phyloP scores from a whole-genome alignment of 35 echinoderm and acorn worm species.

The Patiria miniata region DNA sequence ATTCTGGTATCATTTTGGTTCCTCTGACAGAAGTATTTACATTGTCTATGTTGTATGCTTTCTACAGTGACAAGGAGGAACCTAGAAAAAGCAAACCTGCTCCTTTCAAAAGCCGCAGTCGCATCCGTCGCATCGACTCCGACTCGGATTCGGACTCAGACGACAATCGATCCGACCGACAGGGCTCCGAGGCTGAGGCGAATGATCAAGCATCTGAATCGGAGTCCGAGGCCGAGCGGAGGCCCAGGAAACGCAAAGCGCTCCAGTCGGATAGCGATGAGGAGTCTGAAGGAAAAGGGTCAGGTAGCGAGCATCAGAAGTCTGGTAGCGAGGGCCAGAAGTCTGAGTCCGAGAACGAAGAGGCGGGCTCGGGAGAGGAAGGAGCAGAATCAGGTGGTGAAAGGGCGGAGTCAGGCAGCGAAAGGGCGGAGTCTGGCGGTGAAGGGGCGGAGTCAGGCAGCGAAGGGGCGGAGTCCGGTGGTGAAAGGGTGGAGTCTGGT shows the following conservation, averaged over 20 bases:
- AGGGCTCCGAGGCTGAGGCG: background rate
- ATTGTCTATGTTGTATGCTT: background rate
- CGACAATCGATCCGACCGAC: constrained; percentile 14
- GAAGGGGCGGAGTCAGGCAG: background rate
- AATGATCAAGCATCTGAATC: background rate
- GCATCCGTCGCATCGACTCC: constrained; percentile 47
- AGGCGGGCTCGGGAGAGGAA: background rate
- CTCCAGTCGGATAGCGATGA: background rate
- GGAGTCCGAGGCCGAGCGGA: constrained; percentile 10
- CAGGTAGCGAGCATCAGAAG: background rate
- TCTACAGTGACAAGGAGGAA: constrained; percentile 47
- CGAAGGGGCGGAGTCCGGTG: constrained; percentile 26
- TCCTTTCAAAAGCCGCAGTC: background rate
- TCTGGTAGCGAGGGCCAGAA: background rate
- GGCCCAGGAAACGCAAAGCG: background rate
- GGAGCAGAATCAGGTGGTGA: constrained; percentile 32
- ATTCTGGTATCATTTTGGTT: too few species aligned
- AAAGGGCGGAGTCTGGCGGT: background rate
- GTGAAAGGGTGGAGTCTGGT: constrained; percentile 4
- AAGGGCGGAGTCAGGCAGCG: constrained; percentile 8
- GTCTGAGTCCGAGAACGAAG: background rate
- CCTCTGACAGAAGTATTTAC: too few species aligned
- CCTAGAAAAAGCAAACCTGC: constrained; percentile 28
- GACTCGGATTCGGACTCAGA: constrained; percentile 43
- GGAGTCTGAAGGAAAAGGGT: constrained; percentile 26